Evolutionary conservation across 2,888 invertebrate genomes (phyloP), one percentile per base, ranked within the genome.

Genomic region (Creontiades dilutus): DNA sequence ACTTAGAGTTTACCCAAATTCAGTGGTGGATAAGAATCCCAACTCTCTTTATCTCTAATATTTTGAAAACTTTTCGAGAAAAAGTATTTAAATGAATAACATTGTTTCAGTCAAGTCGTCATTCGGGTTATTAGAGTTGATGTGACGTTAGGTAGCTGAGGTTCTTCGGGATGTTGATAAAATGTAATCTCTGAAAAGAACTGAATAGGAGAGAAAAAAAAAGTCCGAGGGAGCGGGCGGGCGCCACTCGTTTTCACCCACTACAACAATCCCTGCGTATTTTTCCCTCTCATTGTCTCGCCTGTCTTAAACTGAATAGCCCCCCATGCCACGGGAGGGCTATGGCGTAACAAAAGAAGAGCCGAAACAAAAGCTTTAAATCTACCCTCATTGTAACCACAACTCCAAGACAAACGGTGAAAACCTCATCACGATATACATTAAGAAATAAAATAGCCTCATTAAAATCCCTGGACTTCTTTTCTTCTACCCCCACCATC

Each of bases 251-350:
- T 85, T 55, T 85, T 61, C 57, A n/a, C 61, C 85, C 86, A 75
- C 68, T 37, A 68, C 48, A 61, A 86, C 61, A 86, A 61, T 47
- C 68, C 86, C 86, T 37, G 68, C 75, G 86, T 86, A 86, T 86
- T 89, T 85, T 89, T 85, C 81, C 89, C 84, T 47, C 75, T 57
- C 68, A 75, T 89, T 76, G 85, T 85, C 89, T 81, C 75, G 84
- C 81, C 84, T 89, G 89, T 85, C 84, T 85, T 89, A 75, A 89
- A 89, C 84, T 89, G 84, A 89, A 85, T 75, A 89, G 84, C 23
- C 52, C 46, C 81, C 85, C 88, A 46, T 82, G 82, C 82, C n/a
- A 82, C 52, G 23, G 23, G 46, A 48, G 48, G 23, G 78, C 87
- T 78, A 23, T 19, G 46, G 78, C 46, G 80, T 57, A 88, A 88